These are phyloP conservation scores for Dolomedes plantarius DNA, from an alignment of 2,888 invertebrate species.

Conservation along the genomic window DNA sequence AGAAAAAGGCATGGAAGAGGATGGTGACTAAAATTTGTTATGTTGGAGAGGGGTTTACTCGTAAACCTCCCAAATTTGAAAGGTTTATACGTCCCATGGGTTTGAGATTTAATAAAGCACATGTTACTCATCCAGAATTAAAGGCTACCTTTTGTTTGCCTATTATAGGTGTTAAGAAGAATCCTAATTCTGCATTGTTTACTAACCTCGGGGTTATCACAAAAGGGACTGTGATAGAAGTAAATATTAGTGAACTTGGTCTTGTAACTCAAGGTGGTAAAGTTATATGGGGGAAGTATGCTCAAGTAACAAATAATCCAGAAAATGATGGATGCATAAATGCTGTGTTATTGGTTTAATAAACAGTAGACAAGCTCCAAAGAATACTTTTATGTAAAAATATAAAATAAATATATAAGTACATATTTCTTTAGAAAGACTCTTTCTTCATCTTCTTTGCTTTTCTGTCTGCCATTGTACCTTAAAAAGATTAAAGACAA, in stretches of 20 bases:
- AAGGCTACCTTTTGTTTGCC: conserved; percentile 98
- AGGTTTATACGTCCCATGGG: conserved; percentile 99
- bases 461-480: no score
- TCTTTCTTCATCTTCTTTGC: no score
- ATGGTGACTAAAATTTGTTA: conserved; percentile 99
- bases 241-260: conserved; percentile 98
- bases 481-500: no score
- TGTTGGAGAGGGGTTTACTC: conserved; percentile 98
- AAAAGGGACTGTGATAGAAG: conserved; percentile 97
- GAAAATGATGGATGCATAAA: conserved; percentile 99
- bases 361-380: no score
- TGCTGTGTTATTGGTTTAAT: conserved; percentile 95
- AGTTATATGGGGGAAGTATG: conserved; percentile 99
- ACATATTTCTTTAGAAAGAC: not conserved
- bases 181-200: conserved; percentile 97
- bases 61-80: conserved; percentile 99
- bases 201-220: conserved; percentile 98
- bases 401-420: not conserved
- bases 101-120: conserved; percentile 95
- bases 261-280: conserved; percentile 99
- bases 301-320: conserved; percentile 99
- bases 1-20: conserved; percentile 97
- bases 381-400: not conserved
- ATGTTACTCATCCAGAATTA: conserved; percentile 99
- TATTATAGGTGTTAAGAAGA: conserved; percentile 99